phyloP scores from a whole-genome alignment of 2,888 invertebrate species.

The Ophion obscuratus region DNA sequence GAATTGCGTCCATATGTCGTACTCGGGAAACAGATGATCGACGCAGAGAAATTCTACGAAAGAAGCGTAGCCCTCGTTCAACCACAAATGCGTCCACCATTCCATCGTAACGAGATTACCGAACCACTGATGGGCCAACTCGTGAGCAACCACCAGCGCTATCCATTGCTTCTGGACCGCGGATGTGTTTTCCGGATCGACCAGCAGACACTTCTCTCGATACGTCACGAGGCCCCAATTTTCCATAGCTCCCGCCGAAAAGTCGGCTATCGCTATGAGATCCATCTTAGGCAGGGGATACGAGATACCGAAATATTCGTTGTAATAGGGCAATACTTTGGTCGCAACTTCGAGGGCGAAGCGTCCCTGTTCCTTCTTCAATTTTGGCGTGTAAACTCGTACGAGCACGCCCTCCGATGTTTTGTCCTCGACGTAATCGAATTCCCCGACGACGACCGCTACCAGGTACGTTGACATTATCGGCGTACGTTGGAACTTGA shows the following conservation, averaged over 20 bases:
- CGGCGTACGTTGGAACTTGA: slow-evolving; percentile 93
- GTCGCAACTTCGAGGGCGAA: slow-evolving; percentile 97
- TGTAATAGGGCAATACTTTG: slow-evolving; percentile 96
- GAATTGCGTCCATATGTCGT: slow-evolving; percentile 98
- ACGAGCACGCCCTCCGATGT: slow-evolving; percentile 93
- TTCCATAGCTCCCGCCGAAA: slow-evolving; percentile 98
- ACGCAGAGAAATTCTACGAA: slow-evolving; percentile 98
- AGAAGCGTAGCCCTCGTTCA: slow-evolving; percentile 98
- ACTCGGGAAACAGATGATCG: slow-evolving; percentile 96
- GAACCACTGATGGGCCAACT: slow-evolving; percentile 99
- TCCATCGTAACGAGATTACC: slow-evolving; percentile 99
- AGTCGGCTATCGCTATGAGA: slow-evolving; percentile 97
- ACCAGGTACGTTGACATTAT: slow-evolving; percentile 98
- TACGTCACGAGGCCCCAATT: slow-evolving; percentile 94
- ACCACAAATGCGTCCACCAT: slow-evolving; percentile 99
- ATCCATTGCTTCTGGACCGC: slow-evolving; percentile 93
- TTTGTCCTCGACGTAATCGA: slow-evolving; percentile 94
- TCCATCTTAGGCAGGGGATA: slow-evolving; percentile 99
- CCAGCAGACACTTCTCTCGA: slow-evolving; percentile 94
- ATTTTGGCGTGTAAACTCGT: slow-evolving; percentile 94
- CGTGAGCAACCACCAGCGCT: slow-evolving; percentile 95
- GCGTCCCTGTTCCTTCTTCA: slow-evolving; percentile 95
- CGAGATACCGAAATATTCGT: slow-evolving; percentile 96
- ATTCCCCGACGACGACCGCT: slow-evolving; percentile 97
- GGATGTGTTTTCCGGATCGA: slow-evolving; percentile 96